Percentiles rank a stretch among this genome's conserved stretches.
These are phyloP conservation scores for Gisinianus flammeolus DNA, from an alignment of 2,888 invertebrate genomes.

Conservation along the genomic window DNA sequence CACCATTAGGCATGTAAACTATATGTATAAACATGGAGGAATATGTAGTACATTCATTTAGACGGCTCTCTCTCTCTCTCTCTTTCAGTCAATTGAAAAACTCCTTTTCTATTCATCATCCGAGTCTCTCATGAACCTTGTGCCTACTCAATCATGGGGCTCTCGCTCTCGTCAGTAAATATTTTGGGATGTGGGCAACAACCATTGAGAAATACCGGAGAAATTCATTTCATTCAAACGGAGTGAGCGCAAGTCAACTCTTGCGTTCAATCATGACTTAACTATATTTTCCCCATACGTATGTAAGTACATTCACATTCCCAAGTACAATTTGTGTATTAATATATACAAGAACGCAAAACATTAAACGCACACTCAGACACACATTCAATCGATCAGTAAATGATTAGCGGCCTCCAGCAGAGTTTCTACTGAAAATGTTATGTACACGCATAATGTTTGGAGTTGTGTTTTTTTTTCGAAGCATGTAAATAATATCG, in stretches of 20 bases:
- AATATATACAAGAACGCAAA: too few relatives aligned
- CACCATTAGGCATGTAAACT: neutral
- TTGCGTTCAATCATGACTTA: slow-evolving; percentile 14
- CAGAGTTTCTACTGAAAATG: too few relatives aligned
- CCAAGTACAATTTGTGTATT: neutral
- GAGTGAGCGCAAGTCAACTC: neutral
- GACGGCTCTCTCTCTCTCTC: neutral
- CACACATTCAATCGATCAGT: too few relatives aligned
- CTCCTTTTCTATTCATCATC: slow-evolving; percentile 22
- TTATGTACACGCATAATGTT: too few relatives aligned
- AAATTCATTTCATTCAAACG: neutral
- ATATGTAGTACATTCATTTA: too few relatives aligned
- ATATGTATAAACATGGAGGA: slow-evolving; percentile 1
- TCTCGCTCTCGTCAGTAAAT: neutral
- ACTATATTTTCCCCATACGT: neutral
- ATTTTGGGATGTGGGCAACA: neutral
- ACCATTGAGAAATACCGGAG: neutral
- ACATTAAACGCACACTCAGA: too few relatives aligned
- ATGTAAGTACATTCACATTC: neutral
- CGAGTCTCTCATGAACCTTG: slow-evolving; percentile 14
- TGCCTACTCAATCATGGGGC: slow-evolving; percentile 2
- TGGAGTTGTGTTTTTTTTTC: too few relatives aligned
- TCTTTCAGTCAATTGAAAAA: slow-evolving; percentile 1
- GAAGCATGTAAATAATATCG: too few relatives aligned
- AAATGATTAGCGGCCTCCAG: too few relatives aligned